These are phyloP conservation scores for Drosophila malerkotliana DNA, from an alignment of 1,140 invertebrate species.

Conservation along the genomic window DNA sequence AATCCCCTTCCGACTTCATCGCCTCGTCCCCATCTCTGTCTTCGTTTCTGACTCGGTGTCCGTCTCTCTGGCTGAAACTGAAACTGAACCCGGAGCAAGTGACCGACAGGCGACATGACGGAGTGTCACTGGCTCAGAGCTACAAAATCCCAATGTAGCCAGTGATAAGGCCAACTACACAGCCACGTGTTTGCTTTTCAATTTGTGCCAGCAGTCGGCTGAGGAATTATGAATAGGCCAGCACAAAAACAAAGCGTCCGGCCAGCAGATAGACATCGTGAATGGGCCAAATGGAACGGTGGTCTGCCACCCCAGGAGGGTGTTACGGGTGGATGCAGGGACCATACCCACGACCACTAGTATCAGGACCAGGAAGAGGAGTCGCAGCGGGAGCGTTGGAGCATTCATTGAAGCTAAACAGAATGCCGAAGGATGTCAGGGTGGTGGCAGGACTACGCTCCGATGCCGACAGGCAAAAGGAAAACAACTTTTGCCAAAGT, in stretches of 20 bases:
- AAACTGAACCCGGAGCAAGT: constrained; percentile 28
- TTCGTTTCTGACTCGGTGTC: too few relatives aligned
- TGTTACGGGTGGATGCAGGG: background rate
- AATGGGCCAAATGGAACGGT: constrained; percentile 36
- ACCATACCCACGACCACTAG: background rate
- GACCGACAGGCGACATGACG: constrained; percentile 43
- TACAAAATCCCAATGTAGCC: constrained; percentile 46
- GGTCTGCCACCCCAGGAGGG: constrained; percentile 11
- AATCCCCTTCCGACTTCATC: background rate
- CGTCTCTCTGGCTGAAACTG: constrained; percentile 8
- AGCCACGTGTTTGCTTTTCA: constrained; percentile 66
- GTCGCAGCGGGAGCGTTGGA: constrained; percentile 25
- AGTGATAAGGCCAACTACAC: constrained; percentile 45
- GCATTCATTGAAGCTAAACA: constrained; percentile 43
- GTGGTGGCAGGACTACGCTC: constrained; percentile 15
- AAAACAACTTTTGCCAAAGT: constrained; percentile 58
- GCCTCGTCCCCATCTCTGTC: background rate
- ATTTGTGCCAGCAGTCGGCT: constrained; percentile 53
- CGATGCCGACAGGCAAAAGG: constrained; percentile 49
- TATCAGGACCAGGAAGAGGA: background rate
- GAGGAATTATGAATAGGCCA: constrained; percentile 65
- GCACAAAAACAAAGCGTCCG: constrained; percentile 36
- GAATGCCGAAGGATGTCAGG: constrained; percentile 4
- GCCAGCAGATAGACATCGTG: constrained; percentile 49
- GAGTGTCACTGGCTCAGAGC: constrained; percentile 48